Evolutionary conservation across 1,140 invertebrate species (phyloP).

Genomic region (Magallana angulata): DNA sequence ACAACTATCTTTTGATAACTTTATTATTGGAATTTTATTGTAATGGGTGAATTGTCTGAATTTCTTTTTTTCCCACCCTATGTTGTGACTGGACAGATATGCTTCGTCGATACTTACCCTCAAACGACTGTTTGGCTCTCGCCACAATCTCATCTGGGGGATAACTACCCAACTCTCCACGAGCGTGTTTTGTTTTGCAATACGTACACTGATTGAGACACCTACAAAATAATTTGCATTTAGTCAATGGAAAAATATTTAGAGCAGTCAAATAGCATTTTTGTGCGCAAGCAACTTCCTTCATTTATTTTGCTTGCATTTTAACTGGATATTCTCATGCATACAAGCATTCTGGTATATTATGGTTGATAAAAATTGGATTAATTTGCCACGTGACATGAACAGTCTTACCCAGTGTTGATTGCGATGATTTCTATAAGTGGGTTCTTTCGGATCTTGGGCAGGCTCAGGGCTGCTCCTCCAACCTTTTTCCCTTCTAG

Average conservation of each 20-base stretch:
- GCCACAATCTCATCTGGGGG: conserved; percentile 84
- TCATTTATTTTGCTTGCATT: too few species aligned
- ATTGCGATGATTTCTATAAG: conserved; percentile 98
- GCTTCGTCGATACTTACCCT: conserved; percentile 67
- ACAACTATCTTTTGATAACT: too few species aligned
- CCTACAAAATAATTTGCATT: conserved; percentile 75
- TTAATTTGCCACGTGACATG: background rate
- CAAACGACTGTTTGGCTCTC: conserved; percentile 86
- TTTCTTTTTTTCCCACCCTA: too few species aligned
- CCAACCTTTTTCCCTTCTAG: conserved; percentile 90
- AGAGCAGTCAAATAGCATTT: too few species aligned
- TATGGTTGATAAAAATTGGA: too few species aligned
- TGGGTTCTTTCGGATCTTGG: conserved; percentile 97
- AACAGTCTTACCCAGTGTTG: conserved; percentile 87
- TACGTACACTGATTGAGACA: conserved; percentile 99
- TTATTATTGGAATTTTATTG: too few species aligned
- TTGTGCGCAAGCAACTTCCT: too few species aligned
- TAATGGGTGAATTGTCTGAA: too few species aligned
- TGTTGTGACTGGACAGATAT: too few species aligned
- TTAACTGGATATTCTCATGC: too few species aligned
- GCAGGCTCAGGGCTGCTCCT: conserved; percentile 91
- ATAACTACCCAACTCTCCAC: conserved; percentile 97
- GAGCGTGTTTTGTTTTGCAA: conserved; percentile 98
- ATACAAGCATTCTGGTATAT: too few species aligned
- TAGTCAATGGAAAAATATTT: too few species aligned